Evolutionary conservation across 2,797 vertebrate species (phyloP), one percentile per base, ranked within the genome.

Genomic region (Pseudochromis fuscus): DNA sequence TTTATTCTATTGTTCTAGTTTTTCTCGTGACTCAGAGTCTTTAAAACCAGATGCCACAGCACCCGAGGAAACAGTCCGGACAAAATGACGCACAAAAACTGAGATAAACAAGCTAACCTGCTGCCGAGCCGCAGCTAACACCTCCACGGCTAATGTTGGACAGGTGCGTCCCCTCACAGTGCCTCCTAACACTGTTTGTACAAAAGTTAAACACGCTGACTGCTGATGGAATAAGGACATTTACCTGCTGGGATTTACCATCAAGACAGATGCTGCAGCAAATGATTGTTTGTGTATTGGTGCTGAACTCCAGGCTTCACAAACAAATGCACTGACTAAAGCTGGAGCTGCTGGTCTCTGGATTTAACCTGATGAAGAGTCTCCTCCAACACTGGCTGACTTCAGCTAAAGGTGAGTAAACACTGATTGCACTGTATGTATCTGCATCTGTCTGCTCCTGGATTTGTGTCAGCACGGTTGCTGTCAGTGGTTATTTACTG

Each of bases 331-430:
- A 4, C 12, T 24, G 3, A 7, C n/a, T 23, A 16, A 30, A 7
- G 56, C 8, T 16, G 27, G 13, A 23, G 21, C 45, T 62, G 53
- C 30, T 38, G 45, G 11, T 46, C 10, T n/a, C 8, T 25, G 15
- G 13, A 23, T 25, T 7, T 37, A 2, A 42, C 25, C 56, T 27
- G 30, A 28, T 53, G 62, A 12, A 23, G 8, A 28, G 30, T 19
- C 18, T 5, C 33, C 19, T 18, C n/a, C 23, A 62, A 31, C 15
- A 12, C 16, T 24, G 4, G 25, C 23, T 3, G 33, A 30, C 31
- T 25, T 18, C 31, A 28, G 18, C 12, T 30, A 44, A 24, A 23
- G 24, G 63, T 58, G 55, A 72, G 65, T 57, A 28, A 71, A 67
- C 24, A 7, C 4, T 33, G 18, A 4, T 6, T 50, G 2, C 35